Percentiles rank a stretch among this genome's conserved stretches.
Conservation (phyloP, 2,113 vertebrate genomes). For the Otis tarda region DNA sequence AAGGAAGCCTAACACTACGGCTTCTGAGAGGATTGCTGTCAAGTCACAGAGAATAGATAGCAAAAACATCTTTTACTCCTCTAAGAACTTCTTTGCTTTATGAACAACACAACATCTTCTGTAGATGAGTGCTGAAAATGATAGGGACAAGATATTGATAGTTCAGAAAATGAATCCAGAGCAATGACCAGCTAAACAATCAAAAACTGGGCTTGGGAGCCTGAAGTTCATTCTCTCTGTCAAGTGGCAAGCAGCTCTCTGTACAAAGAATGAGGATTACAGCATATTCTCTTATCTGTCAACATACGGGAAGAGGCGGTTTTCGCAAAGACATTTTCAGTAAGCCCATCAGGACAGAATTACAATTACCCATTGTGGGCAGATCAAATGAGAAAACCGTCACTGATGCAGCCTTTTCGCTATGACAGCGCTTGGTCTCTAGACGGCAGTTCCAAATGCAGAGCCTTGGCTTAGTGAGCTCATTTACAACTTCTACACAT, state of each 20-base stretch:
- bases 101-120: background rate
- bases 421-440: background rate
- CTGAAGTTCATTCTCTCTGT: background rate
- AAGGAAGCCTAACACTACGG: background rate
- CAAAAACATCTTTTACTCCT: background rate
- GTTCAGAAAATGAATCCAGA: background rate
- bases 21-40: background rate
- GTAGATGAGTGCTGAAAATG: background rate
- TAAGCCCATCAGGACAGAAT: conserved; percentile 32
- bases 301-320: background rate
- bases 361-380: background rate
- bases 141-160: background rate
- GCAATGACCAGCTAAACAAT: background rate
- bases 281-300: conserved; percentile 15
- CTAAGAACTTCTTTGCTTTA: conserved; percentile 8
- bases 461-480: background rate
- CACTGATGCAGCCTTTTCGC: background rate
- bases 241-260: background rate
- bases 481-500: background rate
- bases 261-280: background rate
- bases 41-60: background rate
- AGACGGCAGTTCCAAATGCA: background rate
- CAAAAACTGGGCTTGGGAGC: background rate
- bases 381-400: background rate
- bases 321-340: conserved; percentile 11